These are phyloP conservation scores for Dolichomitus sp. DNA, from an alignment of 2,888 invertebrate genomes.

Conservation along the genomic window DNA sequence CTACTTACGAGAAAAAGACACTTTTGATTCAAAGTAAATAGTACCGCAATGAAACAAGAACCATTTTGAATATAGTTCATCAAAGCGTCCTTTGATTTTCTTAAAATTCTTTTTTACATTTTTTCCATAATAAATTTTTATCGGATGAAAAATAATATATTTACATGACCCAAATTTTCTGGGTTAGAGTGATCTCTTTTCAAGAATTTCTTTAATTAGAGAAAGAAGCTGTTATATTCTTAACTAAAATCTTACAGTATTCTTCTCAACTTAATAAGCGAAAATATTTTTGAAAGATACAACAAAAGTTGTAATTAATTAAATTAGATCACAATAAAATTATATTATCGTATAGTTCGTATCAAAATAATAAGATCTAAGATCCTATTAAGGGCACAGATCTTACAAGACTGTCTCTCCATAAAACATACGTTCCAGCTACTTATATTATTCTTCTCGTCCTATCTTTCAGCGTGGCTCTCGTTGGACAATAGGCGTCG, in stretches of 20 bases:
- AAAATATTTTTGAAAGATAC: not conserved
- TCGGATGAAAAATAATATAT: too few species aligned
- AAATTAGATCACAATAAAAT: constrained; percentile 27
- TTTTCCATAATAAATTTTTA: too few species aligned
- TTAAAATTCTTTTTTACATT: too few species aligned
- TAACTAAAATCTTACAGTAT: not conserved
- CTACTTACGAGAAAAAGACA: too few species aligned
- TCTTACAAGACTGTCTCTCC: not conserved
- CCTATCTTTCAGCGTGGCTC: constrained; percentile 57
- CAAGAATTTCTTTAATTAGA: not conserved
- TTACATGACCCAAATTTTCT: too few species aligned
- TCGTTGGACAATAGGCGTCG: constrained; percentile 80
- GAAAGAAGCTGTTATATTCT: not conserved
- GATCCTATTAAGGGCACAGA: constrained; percentile 44
- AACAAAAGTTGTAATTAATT: constrained; percentile 1
- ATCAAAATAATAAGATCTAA: constrained; percentile 60
- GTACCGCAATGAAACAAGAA: not conserved
- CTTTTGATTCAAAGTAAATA: too few species aligned
- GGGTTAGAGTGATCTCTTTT: too few species aligned
- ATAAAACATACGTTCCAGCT: constrained; percentile 5
- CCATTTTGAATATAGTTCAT: not conserved
- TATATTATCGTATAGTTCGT: constrained; percentile 60
- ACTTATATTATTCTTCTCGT: constrained; percentile 57
- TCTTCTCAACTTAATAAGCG: not conserved
- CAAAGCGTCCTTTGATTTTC: too few species aligned